phyloP scores from a whole-genome alignment of 1,140 invertebrate species.

The Sarcophaga bullata region DNA sequence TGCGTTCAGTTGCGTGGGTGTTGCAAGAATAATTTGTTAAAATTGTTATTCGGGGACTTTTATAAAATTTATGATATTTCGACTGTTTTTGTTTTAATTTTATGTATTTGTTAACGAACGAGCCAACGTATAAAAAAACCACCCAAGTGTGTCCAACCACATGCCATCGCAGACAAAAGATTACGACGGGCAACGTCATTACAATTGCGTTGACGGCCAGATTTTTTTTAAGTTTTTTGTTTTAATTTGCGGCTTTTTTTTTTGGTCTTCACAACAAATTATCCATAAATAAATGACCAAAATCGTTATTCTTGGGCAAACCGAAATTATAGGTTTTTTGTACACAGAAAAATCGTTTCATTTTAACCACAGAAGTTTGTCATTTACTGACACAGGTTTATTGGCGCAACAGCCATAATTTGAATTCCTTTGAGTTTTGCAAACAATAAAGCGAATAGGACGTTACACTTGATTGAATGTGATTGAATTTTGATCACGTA shows the following conservation, averaged over 20 bases:
- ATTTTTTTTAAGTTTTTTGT: neutral
- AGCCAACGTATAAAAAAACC: neutral
- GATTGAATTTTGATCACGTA: constrained; percentile 15
- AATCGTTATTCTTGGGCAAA: neutral
- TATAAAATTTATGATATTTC: constrained; percentile 33
- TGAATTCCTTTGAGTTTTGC: neutral
- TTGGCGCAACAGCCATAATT: too few relatives aligned
- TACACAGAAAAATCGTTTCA: too few relatives aligned
- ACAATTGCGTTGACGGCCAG: neutral
- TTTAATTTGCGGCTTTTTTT: neutral
- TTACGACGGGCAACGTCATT: neutral
- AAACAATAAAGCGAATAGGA: neutral
- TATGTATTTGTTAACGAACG: neutral
- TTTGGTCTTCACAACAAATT: constrained; percentile 5
- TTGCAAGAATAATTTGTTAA: constrained; percentile 24
- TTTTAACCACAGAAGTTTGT: too few relatives aligned
- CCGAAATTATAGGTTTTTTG: too few relatives aligned
- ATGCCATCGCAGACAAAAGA: constrained; percentile 19
- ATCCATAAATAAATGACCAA: neutral
- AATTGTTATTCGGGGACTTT: constrained; percentile 19
- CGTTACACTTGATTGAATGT: neutral
- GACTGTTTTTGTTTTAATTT: neutral
- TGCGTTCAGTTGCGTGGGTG: constrained; percentile 27
- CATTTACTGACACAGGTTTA: too few relatives aligned
- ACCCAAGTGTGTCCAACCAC: constrained; percentile 14